Base-by-base conservation (phyloP, 1,140 invertebrate genomes). In the Hycleus phaleratus region DNA sequence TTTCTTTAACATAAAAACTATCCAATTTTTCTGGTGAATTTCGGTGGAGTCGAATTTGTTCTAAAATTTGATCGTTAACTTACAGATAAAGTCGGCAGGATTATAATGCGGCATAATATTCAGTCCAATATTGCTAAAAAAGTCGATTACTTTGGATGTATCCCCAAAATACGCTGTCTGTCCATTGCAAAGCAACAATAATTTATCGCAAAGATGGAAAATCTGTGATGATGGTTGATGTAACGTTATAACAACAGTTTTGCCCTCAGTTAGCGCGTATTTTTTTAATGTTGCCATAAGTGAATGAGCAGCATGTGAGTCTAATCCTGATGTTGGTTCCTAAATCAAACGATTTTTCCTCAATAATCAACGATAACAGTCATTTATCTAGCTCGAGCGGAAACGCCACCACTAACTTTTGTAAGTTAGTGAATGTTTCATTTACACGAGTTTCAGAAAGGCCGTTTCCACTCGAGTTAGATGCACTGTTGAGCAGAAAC, bases 181-280 rank as follows among this genome's bases (percentile, higher is more conserved):
- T 42, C 90, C 89, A 58, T 85, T 82, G 65, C 85, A 86, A 9
- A 93, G 74, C 24, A 92, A 73, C n/a, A 92, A 73, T 46, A 92
- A 74, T 70, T 86, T 87, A 74, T 88, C 88, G 69, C 92, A 91
- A 79, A 89, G 86, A 74, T 90, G 86, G 73, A 93, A 93, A 73
- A 93, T 91, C 73, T 91, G 87, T 46, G 89, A 92, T 38, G 89
- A 91, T 0, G 90, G 90, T 71, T 93, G 90, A 73, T 93, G 90
- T 8, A 93, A 85, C 24, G 89, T 90, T 18, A 90, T 81, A 38
- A 93, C 84, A 32, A 93, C 82, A 2, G 87, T 89, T 73, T 91
- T 93, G 48, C 87, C 82, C 71, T 88, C 86, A 58, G 86, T 81
- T 54, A 85, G 81, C 0, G 88, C 88, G 64, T 87, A 90, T 32